Evolutionary conservation across 1,140 invertebrate species (phyloP).

Genomic region (Aphelenchoides fujianensis): DNA sequence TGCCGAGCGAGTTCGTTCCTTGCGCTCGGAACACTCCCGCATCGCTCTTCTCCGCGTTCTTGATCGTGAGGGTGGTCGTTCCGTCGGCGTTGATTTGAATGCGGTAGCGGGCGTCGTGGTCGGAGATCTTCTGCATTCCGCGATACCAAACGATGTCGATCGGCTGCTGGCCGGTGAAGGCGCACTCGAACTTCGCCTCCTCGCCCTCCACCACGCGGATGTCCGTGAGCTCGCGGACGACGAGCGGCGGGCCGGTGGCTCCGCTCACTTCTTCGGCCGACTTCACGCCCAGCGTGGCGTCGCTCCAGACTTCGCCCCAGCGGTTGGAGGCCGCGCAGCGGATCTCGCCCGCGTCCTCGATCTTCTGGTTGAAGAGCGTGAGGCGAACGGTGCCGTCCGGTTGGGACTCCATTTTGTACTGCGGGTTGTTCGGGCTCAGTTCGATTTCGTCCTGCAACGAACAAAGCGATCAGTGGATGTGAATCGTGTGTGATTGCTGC

Average conservation of each 20-base stretch:
- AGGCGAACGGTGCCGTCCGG: constrained; percentile 77
- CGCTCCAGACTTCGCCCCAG: constrained; percentile 50
- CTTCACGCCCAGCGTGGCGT: constrained; percentile 50
- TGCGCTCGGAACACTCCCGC: constrained; percentile 75
- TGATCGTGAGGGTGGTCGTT: constrained; percentile 69
- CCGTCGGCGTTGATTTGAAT: constrained; percentile 48
- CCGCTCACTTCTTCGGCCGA: constrained; percentile 13
- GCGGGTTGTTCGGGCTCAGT: constrained; percentile 15
- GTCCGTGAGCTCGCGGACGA: constrained; percentile 33
- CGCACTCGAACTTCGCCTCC: constrained; percentile 78
- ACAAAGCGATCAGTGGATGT: constrained; percentile 8
- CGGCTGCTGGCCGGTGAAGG: constrained; percentile 83
- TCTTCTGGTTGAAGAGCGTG: constrained; percentile 70
- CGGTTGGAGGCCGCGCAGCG: constrained; percentile 46
- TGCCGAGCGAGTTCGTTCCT: neutral
- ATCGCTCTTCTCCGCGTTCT: constrained; percentile 71
- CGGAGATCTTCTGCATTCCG: constrained; percentile 40
- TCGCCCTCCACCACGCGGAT: constrained; percentile 74
- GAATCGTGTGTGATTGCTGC: constrained; percentile 62
- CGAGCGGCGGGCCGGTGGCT: constrained; percentile 20
- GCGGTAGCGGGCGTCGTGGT: constrained; percentile 40
- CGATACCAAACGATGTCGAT: constrained; percentile 75
- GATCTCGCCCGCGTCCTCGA: constrained; percentile 39
- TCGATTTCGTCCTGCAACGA: constrained; percentile 20
- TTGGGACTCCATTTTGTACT: constrained; percentile 66